Conservation (phyloP, 1,140 invertebrate genomes). For the Brachionus rotundiformis region DNA sequence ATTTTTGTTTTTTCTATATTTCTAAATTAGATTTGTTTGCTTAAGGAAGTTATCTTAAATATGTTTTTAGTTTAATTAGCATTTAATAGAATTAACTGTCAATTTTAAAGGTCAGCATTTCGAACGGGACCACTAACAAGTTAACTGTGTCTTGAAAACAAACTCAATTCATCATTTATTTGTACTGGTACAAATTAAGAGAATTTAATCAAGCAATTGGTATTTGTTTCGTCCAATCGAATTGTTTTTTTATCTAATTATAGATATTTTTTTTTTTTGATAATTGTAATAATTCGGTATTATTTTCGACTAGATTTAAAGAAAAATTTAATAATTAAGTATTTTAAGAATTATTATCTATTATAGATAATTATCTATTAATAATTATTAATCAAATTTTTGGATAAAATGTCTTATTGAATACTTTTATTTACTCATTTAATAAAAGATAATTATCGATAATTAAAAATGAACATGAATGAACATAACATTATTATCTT, state of each 20-base stretch:
- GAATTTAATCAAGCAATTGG: too few relatives aligned
- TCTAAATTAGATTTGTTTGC: conserved; percentile 31
- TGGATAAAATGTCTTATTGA: too few relatives aligned
- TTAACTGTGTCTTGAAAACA: neutral
- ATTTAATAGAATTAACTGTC: neutral
- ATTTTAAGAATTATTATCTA: neutral
- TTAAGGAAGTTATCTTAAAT: conserved; percentile 42
- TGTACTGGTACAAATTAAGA: neutral
- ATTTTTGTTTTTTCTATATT: conserved; percentile 6
- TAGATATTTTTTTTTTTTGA: too few relatives aligned
- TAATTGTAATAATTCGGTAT: too few relatives aligned
- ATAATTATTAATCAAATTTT: too few relatives aligned
- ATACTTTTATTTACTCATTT: too few relatives aligned
- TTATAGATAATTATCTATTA: neutral
- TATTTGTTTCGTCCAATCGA: neutral
- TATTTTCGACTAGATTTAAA: too few relatives aligned
- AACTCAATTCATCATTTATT: neutral
- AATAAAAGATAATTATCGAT: too few relatives aligned
- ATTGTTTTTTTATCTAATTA: neutral
- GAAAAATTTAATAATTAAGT: too few relatives aligned
- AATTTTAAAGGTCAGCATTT: neutral
- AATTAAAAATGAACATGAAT: too few relatives aligned
- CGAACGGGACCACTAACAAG: neutral
- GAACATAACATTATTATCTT: too few relatives aligned
- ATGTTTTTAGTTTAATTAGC: conserved; percentile 21